Evolutionary conservation across 2,113 vertebrate species (phyloP).

Genomic region (Anas platyrhynchos): DNA sequence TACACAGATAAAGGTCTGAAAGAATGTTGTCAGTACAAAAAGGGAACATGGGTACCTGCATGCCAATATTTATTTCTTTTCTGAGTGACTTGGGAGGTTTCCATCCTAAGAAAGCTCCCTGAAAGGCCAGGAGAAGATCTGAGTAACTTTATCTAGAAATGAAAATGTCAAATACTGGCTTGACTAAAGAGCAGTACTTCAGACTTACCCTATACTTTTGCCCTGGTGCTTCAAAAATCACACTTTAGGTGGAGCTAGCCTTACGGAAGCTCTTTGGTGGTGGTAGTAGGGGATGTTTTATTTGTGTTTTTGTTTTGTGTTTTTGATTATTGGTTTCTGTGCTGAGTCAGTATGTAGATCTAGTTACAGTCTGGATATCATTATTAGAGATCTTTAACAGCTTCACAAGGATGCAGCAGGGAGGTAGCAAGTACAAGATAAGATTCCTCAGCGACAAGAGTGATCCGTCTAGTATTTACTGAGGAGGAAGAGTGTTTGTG

Average conservation of each 20-base stretch:
- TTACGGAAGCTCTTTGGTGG: not conserved
- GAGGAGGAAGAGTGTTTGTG: not conserved
- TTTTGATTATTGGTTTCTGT: not conserved
- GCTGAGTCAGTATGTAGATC: not conserved
- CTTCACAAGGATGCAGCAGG: not conserved
- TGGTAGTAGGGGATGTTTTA: not conserved
- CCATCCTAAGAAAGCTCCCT: not conserved
- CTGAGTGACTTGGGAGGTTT: not conserved
- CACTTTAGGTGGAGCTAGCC: not conserved
- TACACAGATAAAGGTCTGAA: not conserved
- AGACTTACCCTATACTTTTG: not conserved
- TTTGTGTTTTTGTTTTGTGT: accelerated
- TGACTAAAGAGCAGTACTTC: not conserved
- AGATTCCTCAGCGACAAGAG: not conserved
- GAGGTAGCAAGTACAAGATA: not conserved
- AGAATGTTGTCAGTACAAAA: not conserved
- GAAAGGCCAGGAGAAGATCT: not conserved
- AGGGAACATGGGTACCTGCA: not conserved
- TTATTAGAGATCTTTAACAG: not conserved
- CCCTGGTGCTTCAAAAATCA: not conserved
- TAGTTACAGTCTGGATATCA: not conserved
- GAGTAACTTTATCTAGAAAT: not conserved
- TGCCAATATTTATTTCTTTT: not conserved
- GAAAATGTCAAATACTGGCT: not conserved
- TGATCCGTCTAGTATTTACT: not conserved